phyloP scores from a whole-genome alignment of 2,113 vertebrate genomes.

The Todiramphus chloris region DNA sequence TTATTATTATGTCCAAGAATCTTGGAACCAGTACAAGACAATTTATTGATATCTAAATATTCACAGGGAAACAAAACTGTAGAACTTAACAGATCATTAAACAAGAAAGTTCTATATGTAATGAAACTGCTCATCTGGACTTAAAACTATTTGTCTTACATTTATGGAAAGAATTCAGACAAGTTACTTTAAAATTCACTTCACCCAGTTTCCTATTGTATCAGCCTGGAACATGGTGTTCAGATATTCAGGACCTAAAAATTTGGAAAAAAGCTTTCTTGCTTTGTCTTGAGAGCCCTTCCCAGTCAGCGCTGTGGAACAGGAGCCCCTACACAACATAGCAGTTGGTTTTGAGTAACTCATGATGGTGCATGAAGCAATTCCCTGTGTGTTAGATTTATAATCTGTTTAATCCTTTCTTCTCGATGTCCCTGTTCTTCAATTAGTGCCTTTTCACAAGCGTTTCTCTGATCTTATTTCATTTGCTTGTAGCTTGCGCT shows the following conservation, averaged over 20 bases:
- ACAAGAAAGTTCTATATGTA: not conserved
- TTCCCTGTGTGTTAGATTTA: not conserved
- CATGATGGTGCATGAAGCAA: not conserved
- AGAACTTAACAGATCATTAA: not conserved
- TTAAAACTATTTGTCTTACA: not conserved
- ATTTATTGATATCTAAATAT: not conserved
- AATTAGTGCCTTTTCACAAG: slow-evolving; percentile 7
- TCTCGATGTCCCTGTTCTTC: not conserved
- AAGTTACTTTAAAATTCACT: not conserved
- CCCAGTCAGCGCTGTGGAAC: not conserved
- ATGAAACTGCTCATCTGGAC: not conserved
- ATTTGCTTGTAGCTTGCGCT: not conserved
- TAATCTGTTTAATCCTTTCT: slow-evolving; percentile 32
- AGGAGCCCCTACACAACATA: not conserved
- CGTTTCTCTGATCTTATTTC: slow-evolving; percentile 17
- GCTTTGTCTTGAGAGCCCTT: not conserved
- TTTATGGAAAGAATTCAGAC: not conserved
- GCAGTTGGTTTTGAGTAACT: not conserved
- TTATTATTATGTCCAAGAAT: not conserved
- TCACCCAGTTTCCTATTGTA: not conserved
- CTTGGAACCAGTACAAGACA: not conserved
- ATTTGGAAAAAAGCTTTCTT: not conserved
- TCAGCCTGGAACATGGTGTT: not conserved
- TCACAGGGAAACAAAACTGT: not conserved
- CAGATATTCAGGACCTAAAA: not conserved